Evolutionary conservation across 2,888 invertebrate species (phyloP).

Genomic region (Prosopocoilus inquinatus): DNA sequence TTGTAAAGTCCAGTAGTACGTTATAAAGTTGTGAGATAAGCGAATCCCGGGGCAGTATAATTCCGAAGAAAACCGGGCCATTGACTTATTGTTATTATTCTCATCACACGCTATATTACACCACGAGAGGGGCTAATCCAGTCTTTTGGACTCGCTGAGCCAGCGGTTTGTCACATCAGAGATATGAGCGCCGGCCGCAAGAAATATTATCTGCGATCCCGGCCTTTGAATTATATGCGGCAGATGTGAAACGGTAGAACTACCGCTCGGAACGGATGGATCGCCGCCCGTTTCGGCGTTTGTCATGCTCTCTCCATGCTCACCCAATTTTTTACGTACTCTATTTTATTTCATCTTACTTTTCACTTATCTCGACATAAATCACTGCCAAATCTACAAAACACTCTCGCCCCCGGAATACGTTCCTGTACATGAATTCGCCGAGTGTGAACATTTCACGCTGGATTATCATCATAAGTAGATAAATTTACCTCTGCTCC

Average conservation of each 20-base stretch:
- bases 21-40: conserved; percentile 35
- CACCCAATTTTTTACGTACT: conserved; percentile 11
- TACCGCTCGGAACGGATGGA: conserved; percentile 15
- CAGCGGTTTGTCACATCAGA: conserved; percentile 50
- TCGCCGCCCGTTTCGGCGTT: conserved; percentile 29
- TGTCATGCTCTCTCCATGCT: conserved; percentile 24
- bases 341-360: conserved; percentile 18
- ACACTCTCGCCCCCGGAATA: not conserved
- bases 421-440: too few relatives aligned
- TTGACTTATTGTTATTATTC: conserved; percentile 52
- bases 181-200: conserved; percentile 46
- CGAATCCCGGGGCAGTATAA: conserved; percentile 37
- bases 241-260: conserved; percentile 38
- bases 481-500: too few relatives aligned
- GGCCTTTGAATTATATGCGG: conserved; percentile 47
- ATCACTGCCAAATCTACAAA: conserved; percentile 20
- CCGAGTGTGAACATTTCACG: too few relatives aligned
- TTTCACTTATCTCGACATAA: conserved; percentile 20
- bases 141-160: conserved; percentile 46
- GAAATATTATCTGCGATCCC: conserved; percentile 47
- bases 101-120: conserved; percentile 50
- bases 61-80: conserved; percentile 37
- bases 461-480: too few relatives aligned
- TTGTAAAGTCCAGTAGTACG: conserved; percentile 19
- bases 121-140: conserved; percentile 46